These are phyloP conservation scores for Copidosoma aretas DNA, from an alignment of 2,888 invertebrate species.

Conservation along the genomic window DNA sequence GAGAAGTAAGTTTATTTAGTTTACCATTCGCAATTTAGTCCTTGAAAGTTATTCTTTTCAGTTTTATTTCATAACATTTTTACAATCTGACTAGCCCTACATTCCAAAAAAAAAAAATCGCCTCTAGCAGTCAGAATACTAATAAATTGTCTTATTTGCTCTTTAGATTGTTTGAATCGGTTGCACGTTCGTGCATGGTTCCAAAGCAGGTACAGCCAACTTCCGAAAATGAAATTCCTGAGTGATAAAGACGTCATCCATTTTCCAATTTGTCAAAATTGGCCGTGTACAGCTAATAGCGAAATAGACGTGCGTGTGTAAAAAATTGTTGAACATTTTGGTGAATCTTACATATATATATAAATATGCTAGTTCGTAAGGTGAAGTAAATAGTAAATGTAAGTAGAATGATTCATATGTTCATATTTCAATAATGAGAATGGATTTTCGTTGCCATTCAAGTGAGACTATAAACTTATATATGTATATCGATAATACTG, in stretches of 20 bases:
- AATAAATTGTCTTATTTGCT: constrained; percentile 33
- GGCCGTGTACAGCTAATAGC: constrained; percentile 56
- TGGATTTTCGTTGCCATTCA: constrained; percentile 49
- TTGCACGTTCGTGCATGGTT: constrained; percentile 93
- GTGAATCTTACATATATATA: constrained; percentile 48
- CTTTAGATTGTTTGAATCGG: constrained; percentile 90
- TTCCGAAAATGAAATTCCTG: constrained; percentile 72
- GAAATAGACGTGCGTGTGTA: constrained; percentile 52
- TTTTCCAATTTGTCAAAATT: constrained; percentile 42
- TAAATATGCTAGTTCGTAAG: constrained; percentile 29
- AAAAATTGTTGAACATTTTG: constrained; percentile 57
- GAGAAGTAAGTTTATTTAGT: constrained; percentile 77
- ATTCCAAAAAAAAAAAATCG: too few species aligned
- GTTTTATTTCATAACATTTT: not conserved
- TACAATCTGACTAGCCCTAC: too few species aligned
- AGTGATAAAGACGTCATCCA: constrained; percentile 64
- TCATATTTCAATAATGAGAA: constrained; percentile 59
- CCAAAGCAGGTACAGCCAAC: constrained; percentile 76
- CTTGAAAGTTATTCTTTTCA: constrained; percentile 28
- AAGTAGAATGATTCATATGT: constrained; percentile 57
- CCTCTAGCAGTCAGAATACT: too few species aligned
- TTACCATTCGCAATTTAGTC: constrained; percentile 19
- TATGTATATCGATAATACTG: constrained; percentile 47
- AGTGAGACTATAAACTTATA: constrained; percentile 31
- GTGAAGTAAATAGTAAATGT: constrained; percentile 37